Evolutionary conservation across 2,797 vertebrate genomes (phyloP).

Genomic region (Muraenolepis orangiensis): DNA sequence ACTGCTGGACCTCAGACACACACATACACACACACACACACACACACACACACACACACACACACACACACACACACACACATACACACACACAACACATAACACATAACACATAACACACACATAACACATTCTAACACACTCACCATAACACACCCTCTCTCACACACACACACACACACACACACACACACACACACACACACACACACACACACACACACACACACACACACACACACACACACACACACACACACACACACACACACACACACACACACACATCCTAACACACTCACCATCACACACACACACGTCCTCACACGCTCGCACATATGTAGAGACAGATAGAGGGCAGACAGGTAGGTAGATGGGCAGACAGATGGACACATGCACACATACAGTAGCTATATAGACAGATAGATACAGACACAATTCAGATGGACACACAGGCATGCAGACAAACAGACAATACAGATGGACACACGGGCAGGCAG

Average conservation of each 20-base stretch:
- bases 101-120: not conserved
- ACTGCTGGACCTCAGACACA: slow-evolving; percentile 18
- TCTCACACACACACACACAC: slow-evolving; percentile 9
- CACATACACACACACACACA: slow-evolving; percentile 24
- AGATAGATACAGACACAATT: not conserved
- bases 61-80: not conserved
- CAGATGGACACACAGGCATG: not conserved
- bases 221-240: not conserved
- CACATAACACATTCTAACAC: not conserved
- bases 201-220: not conserved
- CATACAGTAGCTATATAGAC: not conserved
- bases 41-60: slow-evolving; percentile 5
- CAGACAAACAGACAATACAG: slow-evolving; percentile 14
- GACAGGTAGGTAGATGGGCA: not conserved
- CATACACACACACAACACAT: not conserved
- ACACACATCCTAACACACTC: slow-evolving; percentile 16
- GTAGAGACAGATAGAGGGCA: not conserved
- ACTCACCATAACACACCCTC: slow-evolving; percentile 32
- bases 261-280: slow-evolving; percentile 1
- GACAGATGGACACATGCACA: not conserved
- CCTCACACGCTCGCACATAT: slow-evolving; percentile 19
- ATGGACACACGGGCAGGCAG: too few relatives aligned
- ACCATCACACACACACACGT: slow-evolving; percentile 43
- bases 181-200: not conserved
- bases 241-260: not conserved